Base-by-base conservation (phyloP, 2,888 invertebrate genomes). In the Hirtodrosophila alboralis region DNA sequence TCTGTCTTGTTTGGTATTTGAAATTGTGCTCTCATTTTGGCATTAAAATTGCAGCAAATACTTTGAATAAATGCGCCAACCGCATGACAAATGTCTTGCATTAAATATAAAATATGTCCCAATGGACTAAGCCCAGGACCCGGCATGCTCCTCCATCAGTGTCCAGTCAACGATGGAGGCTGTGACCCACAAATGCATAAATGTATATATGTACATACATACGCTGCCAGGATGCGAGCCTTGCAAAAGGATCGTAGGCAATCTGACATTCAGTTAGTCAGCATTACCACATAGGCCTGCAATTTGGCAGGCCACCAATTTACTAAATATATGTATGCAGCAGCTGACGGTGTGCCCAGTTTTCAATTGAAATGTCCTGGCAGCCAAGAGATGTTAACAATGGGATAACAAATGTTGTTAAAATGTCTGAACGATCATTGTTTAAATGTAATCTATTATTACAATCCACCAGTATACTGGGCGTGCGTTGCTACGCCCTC, bases 21-120 rank as follows among this genome's bases (percentile, higher is more conserved):
- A 63, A 74, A 74, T 71, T 67, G 72, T 60, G 76, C 74, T 75
- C 76, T 63, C 76, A 75, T 76, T 74, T 74, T 47, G 74, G 72
- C 74, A 74, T 74, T 74, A 74, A 74, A 74, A 74, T 74, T 74
- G 76, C 76, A 76, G 74, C 76, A 74, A 74, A 74, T 75, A 74
- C 72, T 74, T 75, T 75, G 73, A 74, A 75, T 74, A 74, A 74
- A 74, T 76, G 73, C 73, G 75, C 38, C 75, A 66, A 71, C 73
- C 66, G 72, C 73, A 73, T 73, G 75, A 73, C 73, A 73, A 73
- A 73, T 73, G 74, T 71, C 75, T 71, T 73, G 73, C 75, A 73
- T 73, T 73, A 75, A 75, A 73, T 66, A 75, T 73, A 73, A 73
- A 73, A 73, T 73, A 73, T 73, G 75, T 66, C 73, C 73, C 75